Evolutionary conservation across 2,888 invertebrate species (phyloP), one percentile per base, ranked within the genome.

Genomic region (Rugalucina vietnamica): DNA sequence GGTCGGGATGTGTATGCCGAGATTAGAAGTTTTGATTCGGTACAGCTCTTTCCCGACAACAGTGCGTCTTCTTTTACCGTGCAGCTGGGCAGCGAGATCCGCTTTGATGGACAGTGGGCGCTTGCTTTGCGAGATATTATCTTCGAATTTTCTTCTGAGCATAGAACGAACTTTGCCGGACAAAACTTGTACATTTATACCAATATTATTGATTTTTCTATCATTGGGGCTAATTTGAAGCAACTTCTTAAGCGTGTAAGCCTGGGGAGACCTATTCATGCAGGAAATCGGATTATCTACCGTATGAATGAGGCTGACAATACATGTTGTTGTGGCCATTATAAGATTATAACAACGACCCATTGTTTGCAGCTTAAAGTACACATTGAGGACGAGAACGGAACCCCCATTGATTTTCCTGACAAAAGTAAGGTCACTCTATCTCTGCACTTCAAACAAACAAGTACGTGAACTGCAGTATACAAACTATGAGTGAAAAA

Each of bases 371-470:
- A 21, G 14, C 18, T 72, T 72, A 24, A 29, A 43, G 24, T 72
- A 39, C 18, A 18, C 5, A 39, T 72, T 24, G 72, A 72, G 24
- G 72, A 72, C 24, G 49, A 43, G 39, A 39, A 43, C 27, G 72
- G 72, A 39, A 49, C 27, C 27, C 39, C 24, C 14, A 8, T 72
- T 5, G 43, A 49, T 39, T 72, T 72, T 24, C n/a, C 72, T 2
- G 3, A 2, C 34, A 43, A 21, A 4, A 39, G 72, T 43, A 18
- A 39, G 72, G 43, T 72, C 49, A 72, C 21, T 72, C 72, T 72
- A 21, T 72, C 72, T 24, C 39, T 72, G 72, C 72, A 72, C 29
- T 72, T 72, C 72, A 72, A 34, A 29, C 65, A 24, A 32, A 34
- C 65, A 1, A 65, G 65, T 65, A 27, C 24, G 29, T 27, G 10